Evolutionary conservation across 2,888 invertebrate genomes (phyloP).

Genomic region (Volucella bombylans): DNA sequence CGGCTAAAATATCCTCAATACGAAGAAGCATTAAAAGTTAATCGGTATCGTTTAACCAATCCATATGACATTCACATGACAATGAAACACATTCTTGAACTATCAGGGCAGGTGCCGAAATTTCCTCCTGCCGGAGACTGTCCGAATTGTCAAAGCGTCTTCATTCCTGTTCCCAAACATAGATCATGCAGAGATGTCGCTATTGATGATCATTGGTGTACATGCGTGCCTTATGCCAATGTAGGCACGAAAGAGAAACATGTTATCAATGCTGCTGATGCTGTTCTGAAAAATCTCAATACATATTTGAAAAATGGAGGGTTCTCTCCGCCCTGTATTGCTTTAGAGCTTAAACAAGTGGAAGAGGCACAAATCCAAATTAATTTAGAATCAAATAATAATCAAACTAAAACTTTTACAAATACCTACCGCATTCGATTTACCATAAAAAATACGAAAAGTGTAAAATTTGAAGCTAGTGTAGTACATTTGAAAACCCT

Average conservation of each 20-base stretch:
- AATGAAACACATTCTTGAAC: conserved; percentile 84
- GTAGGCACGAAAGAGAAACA: conserved; percentile 11
- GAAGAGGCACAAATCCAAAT: conserved; percentile 12
- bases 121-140: conserved; percentile 83
- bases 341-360: conserved; percentile 7
- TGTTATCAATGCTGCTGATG: not conserved
- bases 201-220: conserved; percentile 89
- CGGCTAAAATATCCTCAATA: conserved; percentile 83
- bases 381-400: not conserved
- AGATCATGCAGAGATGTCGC: conserved; percentile 87
- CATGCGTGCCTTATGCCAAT: conserved; percentile 85
- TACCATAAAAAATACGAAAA: not conserved
- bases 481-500: conserved; percentile 10
- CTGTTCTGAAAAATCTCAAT: conserved; percentile 26
- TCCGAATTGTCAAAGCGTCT: conserved; percentile 86
- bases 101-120: conserved; percentile 82
- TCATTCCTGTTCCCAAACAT: conserved; percentile 84
- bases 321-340: conserved; percentile 22
- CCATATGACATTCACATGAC: conserved; percentile 90
- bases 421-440: conserved; percentile 47
- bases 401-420: not conserved
- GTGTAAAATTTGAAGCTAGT: conserved; percentile 34
- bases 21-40: conserved; percentile 84
- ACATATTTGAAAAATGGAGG: conserved; percentile 3
- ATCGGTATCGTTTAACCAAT: conserved; percentile 86